Evolutionary conservation across 2,888 invertebrate species (phyloP), one percentile per base, ranked within the genome.

Genomic region (Pollenia labialis): DNA sequence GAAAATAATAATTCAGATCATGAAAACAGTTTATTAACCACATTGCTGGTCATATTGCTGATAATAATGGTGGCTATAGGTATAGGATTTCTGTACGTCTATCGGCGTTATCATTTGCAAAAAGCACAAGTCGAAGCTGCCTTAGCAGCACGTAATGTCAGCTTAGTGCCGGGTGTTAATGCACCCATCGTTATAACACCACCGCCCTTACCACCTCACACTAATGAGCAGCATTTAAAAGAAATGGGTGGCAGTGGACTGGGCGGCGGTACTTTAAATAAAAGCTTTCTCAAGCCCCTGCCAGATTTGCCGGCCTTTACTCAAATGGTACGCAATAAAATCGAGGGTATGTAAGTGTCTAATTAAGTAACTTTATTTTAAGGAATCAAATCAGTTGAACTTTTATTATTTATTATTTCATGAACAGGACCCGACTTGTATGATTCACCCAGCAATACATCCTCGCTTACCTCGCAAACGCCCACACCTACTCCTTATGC

Each of bases 371-470:
- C 18, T 18, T 58, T 18, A 42, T 32, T 60, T 12, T 66, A 10
- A 62, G 18, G 56, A 23, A 62, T 11, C 18, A 14, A 46, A 69
- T 10, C 12, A 52, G 14, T 40, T 32, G 44, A 56, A 66, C 0
- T 7, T 32, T 42, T 11, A 16, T 12, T 40, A 52, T 14, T 18
- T 1, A 6, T 68, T 23, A 18, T 11, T 74, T 11, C 42, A 3
- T 40, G 0, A 44, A 32, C 16, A 89, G 89, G 84, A 84, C 92
- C 92, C 87, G 93, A 92, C 85, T 90, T 92, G 85, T 93, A 93
- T 90, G 93, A 93, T 85, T 90, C 92, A n/a, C 93, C 93, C 48
- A 91, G 92, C 79, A 93, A 93, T 82, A 93, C 92, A 74, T 92
- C 91, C 8, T 91, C 92, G 1, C 86, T 90, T 32, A 86, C 69